These are phyloP conservation scores for rabbit (Oryctolagus cuniculus) DNA, from an alignment of 2,113 vertebrate genomes.

Conservation along the genomic window DNA sequence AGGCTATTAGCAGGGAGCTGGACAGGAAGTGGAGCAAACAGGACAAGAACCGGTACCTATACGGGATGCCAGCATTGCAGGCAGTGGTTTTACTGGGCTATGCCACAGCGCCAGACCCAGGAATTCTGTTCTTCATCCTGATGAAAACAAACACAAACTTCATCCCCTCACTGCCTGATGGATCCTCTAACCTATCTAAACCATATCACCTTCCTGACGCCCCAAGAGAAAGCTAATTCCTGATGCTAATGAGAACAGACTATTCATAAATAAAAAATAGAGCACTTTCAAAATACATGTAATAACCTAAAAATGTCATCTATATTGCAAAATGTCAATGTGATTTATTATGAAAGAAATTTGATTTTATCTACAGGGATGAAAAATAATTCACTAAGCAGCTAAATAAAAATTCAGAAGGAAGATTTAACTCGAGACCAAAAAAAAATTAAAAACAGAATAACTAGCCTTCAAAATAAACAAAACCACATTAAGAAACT, in stretches of 20 bases:
- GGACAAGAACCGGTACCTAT: too few relatives aligned
- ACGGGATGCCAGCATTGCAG: too few relatives aligned
- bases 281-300: constrained; percentile 31
- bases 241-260: neutral
- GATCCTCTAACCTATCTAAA: neutral
- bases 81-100: too few relatives aligned
- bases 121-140: constrained; percentile 37
- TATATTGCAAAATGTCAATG: neutral
- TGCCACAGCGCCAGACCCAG: neutral
- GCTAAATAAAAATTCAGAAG: constrained; percentile 28
- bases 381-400: constrained; percentile 43
- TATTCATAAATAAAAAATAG: neutral
- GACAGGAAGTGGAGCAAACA: too few relatives aligned
- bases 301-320: constrained; percentile 44
- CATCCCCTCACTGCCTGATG: neutral
- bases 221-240: neutral
- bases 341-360: constrained; percentile 4
- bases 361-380: constrained; percentile 45
- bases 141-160: neutral
- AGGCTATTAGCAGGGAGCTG: too few relatives aligned
- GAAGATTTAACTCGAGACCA: neutral
- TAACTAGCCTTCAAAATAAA: neutral
- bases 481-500: neutral
- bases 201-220: neutral
- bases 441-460: neutral